Conservation (phyloP, 2,888 invertebrate species). For the Hyposoter didymator region DNA sequence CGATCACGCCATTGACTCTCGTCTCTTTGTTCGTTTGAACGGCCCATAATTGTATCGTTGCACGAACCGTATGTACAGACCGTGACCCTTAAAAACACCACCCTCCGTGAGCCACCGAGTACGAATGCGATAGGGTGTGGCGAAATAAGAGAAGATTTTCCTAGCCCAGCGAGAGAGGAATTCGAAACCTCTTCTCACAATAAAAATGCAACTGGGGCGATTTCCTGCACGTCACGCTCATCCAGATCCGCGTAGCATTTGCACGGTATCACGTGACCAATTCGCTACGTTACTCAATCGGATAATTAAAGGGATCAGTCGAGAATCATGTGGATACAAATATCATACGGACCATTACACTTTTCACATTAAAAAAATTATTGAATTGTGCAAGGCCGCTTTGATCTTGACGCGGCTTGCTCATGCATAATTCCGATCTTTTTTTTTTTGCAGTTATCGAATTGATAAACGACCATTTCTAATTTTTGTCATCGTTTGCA, state of each 20-base stretch:
- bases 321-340: not conserved
- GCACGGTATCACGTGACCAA: conserved; percentile 25
- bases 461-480: too few relatives aligned
- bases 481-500: too few relatives aligned
- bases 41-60: conserved; percentile 9
- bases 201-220: conserved; percentile 48
- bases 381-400: not conserved
- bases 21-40: not conserved
- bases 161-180: not conserved
- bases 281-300: conserved; percentile 40
- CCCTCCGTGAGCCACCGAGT: conserved; percentile 33
- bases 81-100: conserved; percentile 28
- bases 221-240: conserved; percentile 25
- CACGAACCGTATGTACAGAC: not conserved
- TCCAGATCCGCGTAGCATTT: conserved; percentile 7
- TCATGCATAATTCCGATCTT: too few relatives aligned
- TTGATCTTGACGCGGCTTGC: not conserved
- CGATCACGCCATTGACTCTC: not conserved
- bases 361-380: not conserved
- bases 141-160: conserved; percentile 7
- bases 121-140: not conserved
- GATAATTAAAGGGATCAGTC: conserved; percentile 24
- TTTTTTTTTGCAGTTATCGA: too few relatives aligned
- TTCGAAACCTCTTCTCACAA: not conserved
- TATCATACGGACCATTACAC: not conserved